These are phyloP conservation scores for Xenopus borealis DNA, from an alignment of 2,113 vertebrate genomes.

Conservation along the genomic window DNA sequence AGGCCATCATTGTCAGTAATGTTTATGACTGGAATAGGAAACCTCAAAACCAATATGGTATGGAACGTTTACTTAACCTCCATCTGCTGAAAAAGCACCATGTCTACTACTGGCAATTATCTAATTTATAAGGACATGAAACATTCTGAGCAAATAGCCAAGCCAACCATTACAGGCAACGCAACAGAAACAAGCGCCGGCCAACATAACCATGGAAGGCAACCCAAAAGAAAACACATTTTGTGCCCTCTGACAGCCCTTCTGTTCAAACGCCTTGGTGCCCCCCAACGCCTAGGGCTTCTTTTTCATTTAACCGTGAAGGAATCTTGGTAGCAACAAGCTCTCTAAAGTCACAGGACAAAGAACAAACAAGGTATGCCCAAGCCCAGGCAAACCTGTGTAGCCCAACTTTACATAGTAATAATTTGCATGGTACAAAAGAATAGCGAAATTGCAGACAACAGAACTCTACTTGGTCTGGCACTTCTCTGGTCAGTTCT, in stretches of 20 bases:
- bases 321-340: not conserved
- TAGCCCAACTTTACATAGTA: too few relatives aligned
- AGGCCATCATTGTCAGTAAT: constrained; percentile 22
- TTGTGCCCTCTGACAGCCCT: not conserved
- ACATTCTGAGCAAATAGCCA: constrained; percentile 33
- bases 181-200: constrained; percentile 10
- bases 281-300: not conserved
- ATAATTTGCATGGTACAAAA: too few relatives aligned
- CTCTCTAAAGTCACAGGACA: too few relatives aligned
- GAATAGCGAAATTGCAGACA: too few relatives aligned
- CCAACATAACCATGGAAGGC: constrained; percentile 17
- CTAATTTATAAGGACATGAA: constrained; percentile 38
- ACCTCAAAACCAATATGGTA: constrained; percentile 34
- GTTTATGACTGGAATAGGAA: constrained; percentile 38
- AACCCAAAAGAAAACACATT: constrained; percentile 8
- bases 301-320: not conserved
- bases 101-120: constrained; percentile 36
- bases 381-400: too few relatives aligned
- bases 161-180: constrained; percentile 13
- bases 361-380: too few relatives aligned
- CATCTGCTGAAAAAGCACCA: constrained; percentile 15
- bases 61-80: constrained; percentile 41
- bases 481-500: too few relatives aligned
- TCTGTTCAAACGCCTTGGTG: too few relatives aligned
- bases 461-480: too few relatives aligned